Conservation (phyloP, 1,140 invertebrate genomes). For the Cephus cinctus region DNA sequence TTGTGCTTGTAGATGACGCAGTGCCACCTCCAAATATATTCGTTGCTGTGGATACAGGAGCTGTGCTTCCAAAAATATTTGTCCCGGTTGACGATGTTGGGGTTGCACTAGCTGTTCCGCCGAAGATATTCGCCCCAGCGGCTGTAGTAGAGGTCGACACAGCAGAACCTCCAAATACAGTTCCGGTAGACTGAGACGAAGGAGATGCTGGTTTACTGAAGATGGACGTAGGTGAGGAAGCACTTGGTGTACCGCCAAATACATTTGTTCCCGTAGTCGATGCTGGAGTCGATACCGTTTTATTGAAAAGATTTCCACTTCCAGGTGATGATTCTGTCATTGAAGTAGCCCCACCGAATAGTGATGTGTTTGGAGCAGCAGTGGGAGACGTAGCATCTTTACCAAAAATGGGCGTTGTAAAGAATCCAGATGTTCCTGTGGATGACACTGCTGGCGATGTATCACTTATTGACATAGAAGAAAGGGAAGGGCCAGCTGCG, state of each 20-base stretch:
- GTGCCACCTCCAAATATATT: conserved; percentile 18
- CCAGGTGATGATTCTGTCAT: neutral
- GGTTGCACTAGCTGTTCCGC: conserved; percentile 9
- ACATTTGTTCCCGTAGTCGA: conserved; percentile 5
- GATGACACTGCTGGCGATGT: neutral
- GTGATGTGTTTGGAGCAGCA: conserved; percentile 7
- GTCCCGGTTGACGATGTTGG: conserved; percentile 16
- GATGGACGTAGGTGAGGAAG: neutral
- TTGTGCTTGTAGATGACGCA: conserved; percentile 8
- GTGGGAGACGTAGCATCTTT: conserved; percentile 17
- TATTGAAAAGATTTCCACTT: neutral
- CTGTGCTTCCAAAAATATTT: conserved; percentile 23
- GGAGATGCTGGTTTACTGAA: neutral
- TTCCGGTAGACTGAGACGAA: neutral
- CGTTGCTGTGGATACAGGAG: conserved; percentile 1
- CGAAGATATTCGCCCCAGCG: conserved; percentile 23
- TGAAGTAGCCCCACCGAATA: conserved; percentile 15
- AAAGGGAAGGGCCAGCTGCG: no score
- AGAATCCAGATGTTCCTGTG: no score
- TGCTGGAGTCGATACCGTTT: conserved; percentile 1
- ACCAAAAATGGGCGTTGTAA: conserved; percentile 24
- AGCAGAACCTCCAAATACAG: no score
- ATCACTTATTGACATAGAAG: neutral
- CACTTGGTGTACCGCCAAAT: conserved; percentile 21
- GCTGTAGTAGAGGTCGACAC: conserved; percentile 14